Conservation (phyloP, 2,113 vertebrate species). For the Cercocebus atys region DNA sequence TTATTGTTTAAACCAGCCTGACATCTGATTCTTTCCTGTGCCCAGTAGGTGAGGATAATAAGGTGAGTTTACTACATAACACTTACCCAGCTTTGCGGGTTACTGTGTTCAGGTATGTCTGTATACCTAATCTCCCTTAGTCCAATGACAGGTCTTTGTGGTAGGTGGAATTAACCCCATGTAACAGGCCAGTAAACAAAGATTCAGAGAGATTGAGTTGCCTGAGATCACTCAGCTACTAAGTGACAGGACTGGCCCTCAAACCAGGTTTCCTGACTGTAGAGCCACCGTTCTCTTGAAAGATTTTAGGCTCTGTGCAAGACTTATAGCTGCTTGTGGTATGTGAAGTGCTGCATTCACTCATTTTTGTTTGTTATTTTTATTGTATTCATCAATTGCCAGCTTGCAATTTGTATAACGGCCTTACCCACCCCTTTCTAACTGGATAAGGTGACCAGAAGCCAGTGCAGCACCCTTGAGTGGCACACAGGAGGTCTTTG, state of each 20-base stretch:
- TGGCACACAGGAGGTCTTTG: neutral
- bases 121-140: neutral
- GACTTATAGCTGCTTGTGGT: neutral
- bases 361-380: neutral
- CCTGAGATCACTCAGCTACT: neutral
- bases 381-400: neutral
- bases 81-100: no score
- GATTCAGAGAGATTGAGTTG: neutral
- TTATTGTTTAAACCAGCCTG: neutral
- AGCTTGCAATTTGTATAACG: neutral
- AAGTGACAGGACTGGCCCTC: neutral
- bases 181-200: neutral
- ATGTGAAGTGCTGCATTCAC: neutral
- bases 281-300: neutral
- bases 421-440: neutral
- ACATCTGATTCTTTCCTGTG: neutral
- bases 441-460: rapidly evolving
- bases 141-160: neutral
- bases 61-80: neutral
- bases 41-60: neutral
- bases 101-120: neutral
- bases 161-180: neutral
- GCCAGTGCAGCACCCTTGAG: no score
- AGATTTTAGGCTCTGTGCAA: neutral
- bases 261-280: neutral